Percentiles rank a stretch among this genome's conserved stretches.
phyloP scores from a whole-genome alignment of 2,113 vertebrate genomes.

The Chelonoidis abingdonii region DNA sequence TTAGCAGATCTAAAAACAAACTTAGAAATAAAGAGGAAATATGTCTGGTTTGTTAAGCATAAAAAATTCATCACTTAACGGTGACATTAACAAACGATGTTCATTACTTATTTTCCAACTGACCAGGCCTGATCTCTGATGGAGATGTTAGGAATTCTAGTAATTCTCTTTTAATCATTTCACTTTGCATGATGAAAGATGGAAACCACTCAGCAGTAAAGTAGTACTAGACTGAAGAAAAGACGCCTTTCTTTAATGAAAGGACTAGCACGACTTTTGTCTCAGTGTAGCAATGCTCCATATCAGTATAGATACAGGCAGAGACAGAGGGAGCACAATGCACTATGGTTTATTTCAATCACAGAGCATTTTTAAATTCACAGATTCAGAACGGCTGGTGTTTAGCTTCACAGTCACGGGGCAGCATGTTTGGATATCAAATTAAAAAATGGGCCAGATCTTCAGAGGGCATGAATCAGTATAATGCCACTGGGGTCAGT shows the following conservation, averaged over 20 bases:
- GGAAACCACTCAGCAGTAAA: constrained; percentile 34
- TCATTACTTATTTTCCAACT: constrained; percentile 84
- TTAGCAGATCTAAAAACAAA: constrained; percentile 71
- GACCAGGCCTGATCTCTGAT: constrained; percentile 73
- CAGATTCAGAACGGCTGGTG: background rate
- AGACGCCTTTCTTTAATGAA: background rate
- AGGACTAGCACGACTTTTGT: background rate
- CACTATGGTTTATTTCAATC: background rate
- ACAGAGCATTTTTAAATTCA: background rate
- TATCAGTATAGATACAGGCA: background rate
- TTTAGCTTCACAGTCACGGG: background rate
- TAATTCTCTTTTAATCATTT: constrained; percentile 72
- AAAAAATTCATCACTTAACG: constrained; percentile 65
- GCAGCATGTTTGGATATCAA: constrained; percentile 13
- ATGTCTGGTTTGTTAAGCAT: constrained; percentile 62
- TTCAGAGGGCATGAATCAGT: background rate
- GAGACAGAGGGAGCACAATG: background rate
- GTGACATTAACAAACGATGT: constrained; percentile 84
- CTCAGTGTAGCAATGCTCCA: background rate
- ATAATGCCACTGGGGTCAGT: background rate
- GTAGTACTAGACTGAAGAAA: background rate
- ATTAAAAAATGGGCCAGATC: background rate
- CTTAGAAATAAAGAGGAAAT: constrained; percentile 53
- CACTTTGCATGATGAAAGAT: constrained; percentile 27
- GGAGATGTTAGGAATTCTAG: constrained; percentile 69